Evolutionary conservation across 2,888 invertebrate genomes (phyloP).

Genomic region (Aleiodes alternator): DNA sequence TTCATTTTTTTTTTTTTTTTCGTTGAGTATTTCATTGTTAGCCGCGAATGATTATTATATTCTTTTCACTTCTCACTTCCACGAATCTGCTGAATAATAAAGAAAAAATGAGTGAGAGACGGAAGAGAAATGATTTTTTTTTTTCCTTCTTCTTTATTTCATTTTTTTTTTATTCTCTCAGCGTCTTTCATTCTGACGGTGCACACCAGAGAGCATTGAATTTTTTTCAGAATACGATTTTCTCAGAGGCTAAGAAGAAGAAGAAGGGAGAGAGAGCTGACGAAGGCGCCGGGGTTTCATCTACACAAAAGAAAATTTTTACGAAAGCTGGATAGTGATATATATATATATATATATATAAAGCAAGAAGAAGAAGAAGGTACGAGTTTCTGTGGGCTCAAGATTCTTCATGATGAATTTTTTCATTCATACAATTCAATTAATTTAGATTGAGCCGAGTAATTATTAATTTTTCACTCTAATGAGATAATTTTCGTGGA

Average conservation of each 20-base stretch:
- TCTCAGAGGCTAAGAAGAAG: slow-evolving; percentile 6
- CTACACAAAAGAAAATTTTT: slow-evolving; percentile 32
- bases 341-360: too few relatives aligned
- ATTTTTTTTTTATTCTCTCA: slow-evolving; percentile 34
- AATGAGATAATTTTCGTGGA: not conserved
- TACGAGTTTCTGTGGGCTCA: slow-evolving; percentile 11
- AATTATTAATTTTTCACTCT: slow-evolving; percentile 5
- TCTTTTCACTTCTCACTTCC: slow-evolving; percentile 29
- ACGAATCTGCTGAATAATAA: slow-evolving; percentile 30
- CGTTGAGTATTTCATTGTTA: slow-evolving; percentile 15
- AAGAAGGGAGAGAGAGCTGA: slow-evolving; percentile 3
- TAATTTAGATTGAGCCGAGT: slow-evolving; percentile 1
- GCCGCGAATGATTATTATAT: slow-evolving; percentile 21
- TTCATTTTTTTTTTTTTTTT: not conserved
- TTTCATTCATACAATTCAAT: slow-evolving; percentile 31
- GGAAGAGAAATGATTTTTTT: slow-evolving; percentile 32
- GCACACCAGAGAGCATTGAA: slow-evolving; percentile 51
- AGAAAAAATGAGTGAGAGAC: slow-evolving; percentile 46
- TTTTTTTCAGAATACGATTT: slow-evolving; percentile 54
- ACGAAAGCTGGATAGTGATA: slow-evolving; percentile 28
- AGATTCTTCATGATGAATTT: slow-evolving; percentile 32
- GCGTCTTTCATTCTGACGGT: slow-evolving; percentile 36
- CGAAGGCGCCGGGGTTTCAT: slow-evolving; percentile 20
- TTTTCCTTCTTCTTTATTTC: slow-evolving; percentile 37
- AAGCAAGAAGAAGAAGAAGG: slow-evolving; percentile 6